These are phyloP conservation scores for Eledone cirrhosa DNA, from an alignment of 2,888 invertebrate genomes.

Conservation along the genomic window DNA sequence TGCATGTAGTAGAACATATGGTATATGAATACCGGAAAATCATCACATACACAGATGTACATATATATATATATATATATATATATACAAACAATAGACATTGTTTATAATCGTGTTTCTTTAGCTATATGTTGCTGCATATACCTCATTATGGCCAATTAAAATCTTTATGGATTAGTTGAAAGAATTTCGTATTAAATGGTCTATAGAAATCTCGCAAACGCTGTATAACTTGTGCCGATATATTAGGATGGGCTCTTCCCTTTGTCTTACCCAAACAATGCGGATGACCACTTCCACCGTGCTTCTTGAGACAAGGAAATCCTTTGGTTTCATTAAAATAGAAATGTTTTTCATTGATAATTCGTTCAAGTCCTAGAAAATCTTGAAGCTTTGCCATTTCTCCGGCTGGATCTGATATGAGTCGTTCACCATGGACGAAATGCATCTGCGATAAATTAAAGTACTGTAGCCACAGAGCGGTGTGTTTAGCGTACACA, in stretches of 20 bases:
- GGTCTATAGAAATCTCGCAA: constrained; percentile 67
- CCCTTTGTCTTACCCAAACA: constrained; percentile 70
- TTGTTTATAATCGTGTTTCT: no score
- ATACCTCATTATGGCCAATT: constrained; percentile 61
- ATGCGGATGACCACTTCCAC: constrained; percentile 57
- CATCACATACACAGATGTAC: not conserved
- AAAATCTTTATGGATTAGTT: constrained; percentile 66
- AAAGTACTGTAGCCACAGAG: constrained; percentile 86
- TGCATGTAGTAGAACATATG: not conserved
- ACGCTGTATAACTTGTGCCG: constrained; percentile 52
- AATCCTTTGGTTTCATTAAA: constrained; percentile 92
- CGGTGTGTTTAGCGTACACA: constrained; percentile 83
- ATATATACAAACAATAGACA: not conserved
- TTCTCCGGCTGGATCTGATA: constrained; percentile 86
- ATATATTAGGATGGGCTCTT: constrained; percentile 66
- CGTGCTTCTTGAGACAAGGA: constrained; percentile 76
- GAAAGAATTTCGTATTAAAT: constrained; percentile 68
- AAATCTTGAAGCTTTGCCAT: constrained; percentile 87
- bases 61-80: constrained; percentile 14
- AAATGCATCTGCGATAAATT: constrained; percentile 82
- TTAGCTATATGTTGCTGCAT: no score
- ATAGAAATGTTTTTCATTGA: constrained; percentile 89
- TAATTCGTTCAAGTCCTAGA: constrained; percentile 82
- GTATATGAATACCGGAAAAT: not conserved
- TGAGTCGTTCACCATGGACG: constrained; percentile 86